phyloP scores from a whole-genome alignment of 2,797 vertebrate genomes.

The Siniperca obscura region DNA sequence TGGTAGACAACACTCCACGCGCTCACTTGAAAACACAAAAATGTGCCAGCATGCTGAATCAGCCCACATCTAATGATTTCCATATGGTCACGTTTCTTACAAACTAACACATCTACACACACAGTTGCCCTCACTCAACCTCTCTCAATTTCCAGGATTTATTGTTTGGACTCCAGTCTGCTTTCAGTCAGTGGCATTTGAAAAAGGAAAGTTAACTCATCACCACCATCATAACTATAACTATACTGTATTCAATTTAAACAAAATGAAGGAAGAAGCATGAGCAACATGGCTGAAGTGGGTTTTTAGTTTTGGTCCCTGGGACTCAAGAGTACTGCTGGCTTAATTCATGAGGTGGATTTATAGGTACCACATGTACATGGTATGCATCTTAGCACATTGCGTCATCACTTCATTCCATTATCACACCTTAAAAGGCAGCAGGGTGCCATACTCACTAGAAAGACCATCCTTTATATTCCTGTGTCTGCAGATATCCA shows the following conservation, averaged over 20 bases:
- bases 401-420: not conserved
- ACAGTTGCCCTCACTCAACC: constrained; percentile 40
- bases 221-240: constrained; percentile 31
- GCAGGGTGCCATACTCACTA: not conserved
- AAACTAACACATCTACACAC: constrained; percentile 50
- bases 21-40: constrained; percentile 59
- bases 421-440: not conserved
- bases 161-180: constrained; percentile 50
- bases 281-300: not conserved
- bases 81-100: constrained; percentile 82
- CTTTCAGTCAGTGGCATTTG: constrained; percentile 55
- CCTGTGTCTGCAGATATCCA: not conserved
- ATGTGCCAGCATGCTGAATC: constrained; percentile 70
- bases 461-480: not conserved
- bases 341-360: not conserved
- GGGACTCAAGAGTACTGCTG: not conserved
- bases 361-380: not conserved
- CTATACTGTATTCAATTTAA: constrained; percentile 46
- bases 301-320: constrained; percentile 8
- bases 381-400: not conserved
- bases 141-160: constrained; percentile 44
- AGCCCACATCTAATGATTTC: constrained; percentile 82
- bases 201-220: constrained; percentile 66
- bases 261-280: constrained; percentile 4
- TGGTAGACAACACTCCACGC: constrained; percentile 55